A percentile compares a stretch with the other conserved stretches of the same genome.
Evolutionary conservation across 2,113 vertebrate genomes (phyloP).

Genomic region (Notarius quadriscutis): DNA sequence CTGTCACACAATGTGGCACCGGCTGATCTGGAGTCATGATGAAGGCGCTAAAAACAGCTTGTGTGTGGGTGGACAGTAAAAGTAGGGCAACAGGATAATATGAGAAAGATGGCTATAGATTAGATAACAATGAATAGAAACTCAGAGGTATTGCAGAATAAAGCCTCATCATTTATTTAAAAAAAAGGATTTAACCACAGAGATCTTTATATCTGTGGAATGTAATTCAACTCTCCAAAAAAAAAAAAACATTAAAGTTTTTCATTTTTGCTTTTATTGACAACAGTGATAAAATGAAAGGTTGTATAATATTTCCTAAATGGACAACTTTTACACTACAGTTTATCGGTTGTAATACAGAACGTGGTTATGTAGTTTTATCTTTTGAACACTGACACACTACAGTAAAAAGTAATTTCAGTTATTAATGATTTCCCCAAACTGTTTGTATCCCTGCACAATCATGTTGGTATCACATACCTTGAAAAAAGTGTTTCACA

Average conservation of each 20-base stretch:
- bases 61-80: constrained; percentile 67
- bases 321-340: not conserved
- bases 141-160: constrained; percentile 19
- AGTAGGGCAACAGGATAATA: constrained; percentile 63
- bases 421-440: not conserved
- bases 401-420: not conserved
- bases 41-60: constrained; percentile 63
- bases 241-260: not conserved
- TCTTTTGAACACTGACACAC: not conserved
- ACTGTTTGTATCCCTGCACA: not conserved
- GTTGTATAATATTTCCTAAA: not conserved
- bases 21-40: constrained; percentile 57
- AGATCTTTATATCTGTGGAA: not conserved
- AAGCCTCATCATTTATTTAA: not conserved
- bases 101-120: constrained; percentile 32
- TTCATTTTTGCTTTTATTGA: not conserved
- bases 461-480: not conserved
- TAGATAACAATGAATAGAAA: constrained; percentile 38
- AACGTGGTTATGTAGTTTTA: not conserved
- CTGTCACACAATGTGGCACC: constrained; percentile 8
- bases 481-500: not conserved
- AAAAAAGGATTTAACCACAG: not conserved
- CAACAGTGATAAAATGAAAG: not conserved
- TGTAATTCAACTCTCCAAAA: not conserved
- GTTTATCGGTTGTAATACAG: not conserved